Base-by-base conservation (phyloP, 2,888 invertebrate species). In the Melikaiella ostensackeni region DNA sequence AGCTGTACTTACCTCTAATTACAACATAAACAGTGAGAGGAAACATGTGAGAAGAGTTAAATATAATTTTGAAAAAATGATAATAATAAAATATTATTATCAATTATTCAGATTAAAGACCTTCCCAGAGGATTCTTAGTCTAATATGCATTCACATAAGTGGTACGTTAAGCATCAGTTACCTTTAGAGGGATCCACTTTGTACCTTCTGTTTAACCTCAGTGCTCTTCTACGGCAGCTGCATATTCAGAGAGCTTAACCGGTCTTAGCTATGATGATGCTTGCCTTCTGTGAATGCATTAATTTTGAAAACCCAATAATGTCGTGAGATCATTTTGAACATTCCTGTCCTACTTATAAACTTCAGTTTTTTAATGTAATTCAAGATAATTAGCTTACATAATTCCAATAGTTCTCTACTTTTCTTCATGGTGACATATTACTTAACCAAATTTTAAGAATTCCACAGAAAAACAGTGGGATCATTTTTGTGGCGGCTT, bases 81-180 rank as follows among this genome's bases (percentile, higher is more conserved):
- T n/a, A n/a, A n/a, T n/a, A n/a, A n/a, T n/a, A n/a, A n/a, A n/a
- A n/a, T n/a, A n/a, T n/a, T n/a, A n/a, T n/a, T n/a, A n/a, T n/a
- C n/a, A n/a, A n/a, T 42, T 42, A 13, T 64, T 38, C n/a, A 38
- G 16, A 38, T 38, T 42, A 24, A 21, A 42, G 21, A 24, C 8
- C 38, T 21, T 2, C 16, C 38, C 3, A 16, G 42, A 24, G 24
- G 64, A 38, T 64, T 27, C 61, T 27, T 16, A 61, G 64, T 64
- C 24, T 64, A 64, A 64, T 64, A 64, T 42, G 38, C 24, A 64
- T 42, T 64, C 64, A 42, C 27, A 38, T 42, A 64, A 42, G 42
- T 64, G 42, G 24, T 64, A 19, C 64, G 16, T 42, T 1, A 64
- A 38, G 64, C 24, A 35, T 21, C 38, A 64, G 24, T 64, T 64